Evolutionary conservation across 30 jellyfish, hydroid and myxozoan species (phyloP).

Genomic region (Pelagia noctiluca): DNA sequence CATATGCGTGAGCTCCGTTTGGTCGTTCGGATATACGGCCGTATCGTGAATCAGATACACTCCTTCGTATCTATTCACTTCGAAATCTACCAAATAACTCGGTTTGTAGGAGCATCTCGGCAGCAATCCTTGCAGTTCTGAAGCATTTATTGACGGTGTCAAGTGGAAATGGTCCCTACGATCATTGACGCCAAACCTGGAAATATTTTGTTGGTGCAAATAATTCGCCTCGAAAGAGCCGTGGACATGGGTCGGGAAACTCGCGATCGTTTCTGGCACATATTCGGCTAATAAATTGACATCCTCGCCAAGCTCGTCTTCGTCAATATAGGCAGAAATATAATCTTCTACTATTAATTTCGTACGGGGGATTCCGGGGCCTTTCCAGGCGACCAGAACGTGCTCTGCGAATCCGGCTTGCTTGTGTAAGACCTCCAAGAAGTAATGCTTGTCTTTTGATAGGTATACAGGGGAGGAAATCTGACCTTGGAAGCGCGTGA

Average conservation of each 20-base stretch:
- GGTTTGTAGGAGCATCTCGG: conserved; percentile 82
- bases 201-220: conserved; percentile 37
- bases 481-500: conserved; percentile 51
- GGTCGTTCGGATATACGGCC: conserved; percentile 90
- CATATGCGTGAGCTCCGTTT: conserved; percentile 85
- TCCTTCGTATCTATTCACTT: conserved; percentile 92
- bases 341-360: conserved; percentile 44
- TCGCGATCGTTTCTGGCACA: conserved; percentile 87
- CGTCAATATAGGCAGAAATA: conserved; percentile 79
- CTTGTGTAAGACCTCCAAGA: conserved; percentile 84
- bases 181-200: conserved; percentile 69
- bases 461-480: conserved; percentile 64
- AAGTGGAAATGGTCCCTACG: conserved; percentile 69
- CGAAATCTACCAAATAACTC: conserved; percentile 83
- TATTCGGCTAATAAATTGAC: conserved; percentile 71
- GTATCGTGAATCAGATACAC: conserved; percentile 89
- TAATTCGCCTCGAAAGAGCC: conserved; percentile 54
- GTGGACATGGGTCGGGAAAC: conserved; percentile 73
- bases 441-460: conserved; percentile 53
- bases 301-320: conserved; percentile 63
- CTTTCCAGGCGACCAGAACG: conserved; percentile 89
- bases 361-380: conserved; percentile 73
- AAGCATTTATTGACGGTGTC: conserved; percentile 33
- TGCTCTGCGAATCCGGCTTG: conserved; percentile 82
- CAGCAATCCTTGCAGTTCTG: conserved; percentile 59